Base-by-base conservation (phyloP, 2,888 invertebrate species). In the Vesta saturnalis region DNA sequence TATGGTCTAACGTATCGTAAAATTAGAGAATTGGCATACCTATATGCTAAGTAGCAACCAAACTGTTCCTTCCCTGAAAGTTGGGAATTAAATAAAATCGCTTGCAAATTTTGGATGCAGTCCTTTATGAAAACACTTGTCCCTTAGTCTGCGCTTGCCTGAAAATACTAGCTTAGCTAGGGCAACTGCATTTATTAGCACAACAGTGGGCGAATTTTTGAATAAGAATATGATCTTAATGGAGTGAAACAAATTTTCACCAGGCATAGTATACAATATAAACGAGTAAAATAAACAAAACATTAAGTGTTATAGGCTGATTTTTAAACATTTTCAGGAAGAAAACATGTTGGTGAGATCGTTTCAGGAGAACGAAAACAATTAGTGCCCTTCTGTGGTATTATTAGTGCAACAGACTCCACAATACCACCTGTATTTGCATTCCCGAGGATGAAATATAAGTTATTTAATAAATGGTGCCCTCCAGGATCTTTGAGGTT, bases 301-400 rank as follows among this genome's bases (percentile, higher is more conserved):
- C 35, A 23, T 56, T 56, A 15, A 23, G 16, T 23, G 35, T 23
- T 19, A 23, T 23, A 12, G 30, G 56, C 35, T 30, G 30, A 56
- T 56, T 23, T 56, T 30, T 56, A 56, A 56, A 30, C 15, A 56
- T 56, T 56, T 56, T 58, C 58, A 47, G 62, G 59, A 8, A 54
- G 54, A 58, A 73, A 73, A 59, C 64, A 66, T 60, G 67, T 77
- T 23, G 75, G 73, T 15, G 67, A 72, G 55, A 57, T 67, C 39
- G 66, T 69, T 6, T 71, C 72, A 46, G 69, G 56, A 21, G 76
- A 77, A 70, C 56, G 75, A 8, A 69, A 72, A 21, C 35, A 66
- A 46, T 61, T 74, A 22, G 69, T 74, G n/a, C 77, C 76, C 8
- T 63, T 76, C 23, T 65, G 64, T 56, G 67, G 72, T 15, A 73